A percentile compares a stretch with the other conserved stretches of the same genome.
Conservation (phyloP, 2,113 vertebrate species). For the Heloderma charlesbogerti region DNA sequence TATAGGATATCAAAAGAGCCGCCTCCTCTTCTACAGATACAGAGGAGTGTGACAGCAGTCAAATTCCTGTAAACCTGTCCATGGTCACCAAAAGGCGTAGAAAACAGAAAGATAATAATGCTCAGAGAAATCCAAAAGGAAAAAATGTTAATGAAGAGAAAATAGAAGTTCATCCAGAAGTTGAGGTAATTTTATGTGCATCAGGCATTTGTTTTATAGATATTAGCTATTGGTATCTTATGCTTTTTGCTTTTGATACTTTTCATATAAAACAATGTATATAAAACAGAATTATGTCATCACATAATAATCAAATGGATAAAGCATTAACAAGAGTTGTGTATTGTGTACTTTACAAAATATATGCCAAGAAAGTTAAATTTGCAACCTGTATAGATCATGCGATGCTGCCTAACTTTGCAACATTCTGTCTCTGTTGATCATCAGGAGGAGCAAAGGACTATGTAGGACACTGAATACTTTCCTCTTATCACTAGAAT, state of each 20-base stretch:
- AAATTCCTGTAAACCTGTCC: background rate
- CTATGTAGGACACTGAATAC: background rate
- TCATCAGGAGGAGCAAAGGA: background rate
- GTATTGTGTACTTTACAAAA: background rate
- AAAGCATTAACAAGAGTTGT: background rate
- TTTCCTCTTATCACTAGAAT: background rate
- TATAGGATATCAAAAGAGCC: slow-evolving; percentile 60
- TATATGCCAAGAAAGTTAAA: background rate
- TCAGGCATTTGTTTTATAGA: background rate
- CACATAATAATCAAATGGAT: background rate
- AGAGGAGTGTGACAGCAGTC: slow-evolving; percentile 37
- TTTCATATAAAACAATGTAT: background rate
- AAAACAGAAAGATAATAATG: slow-evolving; percentile 63
- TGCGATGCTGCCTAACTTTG: background rate
- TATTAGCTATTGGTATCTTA: background rate
- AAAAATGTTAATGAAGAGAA: slow-evolving; percentile 26
- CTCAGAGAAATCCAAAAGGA: slow-evolving; percentile 45
- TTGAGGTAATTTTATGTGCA: slow-evolving; percentile 54
- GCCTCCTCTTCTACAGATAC: background rate
- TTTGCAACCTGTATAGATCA: background rate
- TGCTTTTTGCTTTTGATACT: background rate
- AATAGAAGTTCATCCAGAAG: background rate
- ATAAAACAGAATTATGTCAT: background rate
- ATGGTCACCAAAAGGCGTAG: slow-evolving; percentile 77
- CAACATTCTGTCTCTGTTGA: background rate